These are phyloP conservation scores for Elaphurus davidianus DNA, from an alignment of 2,113 vertebrate genomes.

Conservation along the genomic window DNA sequence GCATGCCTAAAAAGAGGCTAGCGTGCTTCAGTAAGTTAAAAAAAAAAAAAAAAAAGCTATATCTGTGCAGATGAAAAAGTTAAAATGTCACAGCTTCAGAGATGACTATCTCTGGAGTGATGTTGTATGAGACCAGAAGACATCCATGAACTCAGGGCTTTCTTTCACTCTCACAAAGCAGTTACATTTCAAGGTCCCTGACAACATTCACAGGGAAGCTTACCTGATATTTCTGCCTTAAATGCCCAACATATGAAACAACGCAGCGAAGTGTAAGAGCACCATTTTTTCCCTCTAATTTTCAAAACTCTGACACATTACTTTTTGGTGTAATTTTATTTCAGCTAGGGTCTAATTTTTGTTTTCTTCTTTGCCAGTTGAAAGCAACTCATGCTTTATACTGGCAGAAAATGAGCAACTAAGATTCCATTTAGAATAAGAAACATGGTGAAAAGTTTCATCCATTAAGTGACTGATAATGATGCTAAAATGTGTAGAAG, in stretches of 20 bases:
- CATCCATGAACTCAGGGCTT: neutral
- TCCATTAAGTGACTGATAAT: neutral
- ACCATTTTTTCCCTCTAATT: neutral
- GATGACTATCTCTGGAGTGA: neutral
- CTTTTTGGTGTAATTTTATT: slow-evolving; percentile 28
- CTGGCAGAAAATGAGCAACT: neutral
- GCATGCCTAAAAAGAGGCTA: neutral
- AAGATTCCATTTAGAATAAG: slow-evolving; percentile 9
- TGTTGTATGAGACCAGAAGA: neutral
- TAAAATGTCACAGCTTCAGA: slow-evolving; percentile 16
- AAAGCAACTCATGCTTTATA: slow-evolving; percentile 1
- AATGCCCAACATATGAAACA: neutral
- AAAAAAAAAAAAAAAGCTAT: neutral
- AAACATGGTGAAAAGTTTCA: neutral
- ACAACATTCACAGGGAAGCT: neutral
- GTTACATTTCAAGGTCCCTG: neutral
- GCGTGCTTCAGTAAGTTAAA: neutral
- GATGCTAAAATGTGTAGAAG: neutral
- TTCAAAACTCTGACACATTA: neutral
- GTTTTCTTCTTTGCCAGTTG: neutral
- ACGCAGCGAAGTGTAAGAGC: neutral
- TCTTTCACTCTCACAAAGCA: neutral
- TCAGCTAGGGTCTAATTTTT: neutral
- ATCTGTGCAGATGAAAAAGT: slow-evolving; percentile 13
- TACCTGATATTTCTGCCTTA: neutral